A percentile compares a stretch with the other conserved stretches of the same genome.
These are phyloP conservation scores for Suncus etruscus DNA, from an alignment of 2,113 vertebrate genomes.

Conservation along the genomic window DNA sequence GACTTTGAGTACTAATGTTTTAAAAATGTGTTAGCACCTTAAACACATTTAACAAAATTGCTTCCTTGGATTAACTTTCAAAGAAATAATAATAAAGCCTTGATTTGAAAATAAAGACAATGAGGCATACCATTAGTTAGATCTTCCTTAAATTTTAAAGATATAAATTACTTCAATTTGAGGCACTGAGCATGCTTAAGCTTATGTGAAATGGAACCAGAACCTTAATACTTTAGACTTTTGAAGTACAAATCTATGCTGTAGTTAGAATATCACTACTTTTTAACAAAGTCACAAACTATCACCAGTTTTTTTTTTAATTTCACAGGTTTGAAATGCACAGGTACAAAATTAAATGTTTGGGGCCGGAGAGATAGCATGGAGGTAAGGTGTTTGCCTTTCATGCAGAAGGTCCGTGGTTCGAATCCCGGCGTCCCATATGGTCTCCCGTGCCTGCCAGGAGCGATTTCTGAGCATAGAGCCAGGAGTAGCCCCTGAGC, in stretches of 20 bases:
- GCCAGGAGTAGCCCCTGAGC: no score
- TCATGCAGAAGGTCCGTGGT: no score
- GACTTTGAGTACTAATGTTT: not conserved
- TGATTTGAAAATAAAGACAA: not conserved
- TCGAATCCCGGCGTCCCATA: no score
- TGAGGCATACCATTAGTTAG: not conserved
- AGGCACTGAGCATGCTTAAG: not conserved
- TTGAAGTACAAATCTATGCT: not conserved
- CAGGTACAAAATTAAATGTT: not conserved
- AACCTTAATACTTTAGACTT: slow-evolving; percentile 25
- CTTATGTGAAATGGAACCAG: not conserved
- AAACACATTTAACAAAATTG: not conserved
- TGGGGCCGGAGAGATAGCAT: no score
- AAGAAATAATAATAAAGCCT: slow-evolving; percentile 18
- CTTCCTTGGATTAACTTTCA: not conserved
- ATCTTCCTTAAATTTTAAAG: not conserved
- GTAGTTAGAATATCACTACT: not conserved
- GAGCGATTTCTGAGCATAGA: no score
- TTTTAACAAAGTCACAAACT: slow-evolving; percentile 20
- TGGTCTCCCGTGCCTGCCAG: no score
- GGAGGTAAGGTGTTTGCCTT: no score
- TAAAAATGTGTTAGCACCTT: not conserved
- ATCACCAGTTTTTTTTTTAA: not conserved
- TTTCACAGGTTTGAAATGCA: slow-evolving; percentile 51
- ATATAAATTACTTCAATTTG: slow-evolving; percentile 4